Percentiles rank a stretch among this genome's conserved stretches.
Evolutionary conservation across 2,113 vertebrate species (phyloP).

Genomic region (Etheostoma cragini): DNA sequence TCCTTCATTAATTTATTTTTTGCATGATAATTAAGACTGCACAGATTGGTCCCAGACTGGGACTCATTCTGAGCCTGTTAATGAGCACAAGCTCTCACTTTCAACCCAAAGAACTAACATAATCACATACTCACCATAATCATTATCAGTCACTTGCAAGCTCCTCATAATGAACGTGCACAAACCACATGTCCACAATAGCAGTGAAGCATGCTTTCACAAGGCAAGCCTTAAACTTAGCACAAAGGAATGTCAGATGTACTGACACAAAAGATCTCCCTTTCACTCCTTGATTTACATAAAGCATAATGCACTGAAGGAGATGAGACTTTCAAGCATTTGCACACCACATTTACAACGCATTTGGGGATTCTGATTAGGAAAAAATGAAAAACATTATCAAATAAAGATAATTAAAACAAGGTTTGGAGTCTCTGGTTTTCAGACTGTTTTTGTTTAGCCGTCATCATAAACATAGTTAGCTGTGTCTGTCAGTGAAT

Average conservation of each 20-base stretch:
- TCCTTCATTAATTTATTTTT: slow-evolving; percentile 20
- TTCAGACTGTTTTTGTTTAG: slow-evolving; percentile 73
- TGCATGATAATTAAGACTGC: slow-evolving; percentile 19
- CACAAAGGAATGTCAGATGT: slow-evolving; percentile 75
- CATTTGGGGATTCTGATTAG: slow-evolving; percentile 62
- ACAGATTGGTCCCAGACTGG: slow-evolving; percentile 27
- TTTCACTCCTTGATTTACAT: slow-evolving; percentile 66
- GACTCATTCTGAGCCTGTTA: slow-evolving; percentile 49
- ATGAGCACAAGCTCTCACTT: slow-evolving; percentile 71
- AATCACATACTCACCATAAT: slow-evolving; percentile 7
- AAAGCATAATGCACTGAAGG: slow-evolving; percentile 47
- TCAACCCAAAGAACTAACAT: slow-evolving; percentile 56
- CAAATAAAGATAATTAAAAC: slow-evolving; percentile 69
- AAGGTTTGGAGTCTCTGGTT: slow-evolving; percentile 53
- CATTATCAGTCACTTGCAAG: slow-evolving; percentile 45
- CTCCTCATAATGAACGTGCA: slow-evolving; percentile 60
- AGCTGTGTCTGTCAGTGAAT: slow-evolving; percentile 73
- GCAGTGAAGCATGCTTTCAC: slow-evolving; percentile 67
- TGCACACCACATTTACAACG: slow-evolving; percentile 67
- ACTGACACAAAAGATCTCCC: slow-evolving; percentile 67
- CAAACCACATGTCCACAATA: slow-evolving; percentile 62
- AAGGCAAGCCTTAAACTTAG: slow-evolving; percentile 66
- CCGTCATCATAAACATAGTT: slow-evolving; percentile 70
- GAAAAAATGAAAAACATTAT: slow-evolving; percentile 69
- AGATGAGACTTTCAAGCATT: slow-evolving; percentile 59